Conservation (phyloP, 2,797 vertebrate species). For the Crypturellus tataupa region DNA sequence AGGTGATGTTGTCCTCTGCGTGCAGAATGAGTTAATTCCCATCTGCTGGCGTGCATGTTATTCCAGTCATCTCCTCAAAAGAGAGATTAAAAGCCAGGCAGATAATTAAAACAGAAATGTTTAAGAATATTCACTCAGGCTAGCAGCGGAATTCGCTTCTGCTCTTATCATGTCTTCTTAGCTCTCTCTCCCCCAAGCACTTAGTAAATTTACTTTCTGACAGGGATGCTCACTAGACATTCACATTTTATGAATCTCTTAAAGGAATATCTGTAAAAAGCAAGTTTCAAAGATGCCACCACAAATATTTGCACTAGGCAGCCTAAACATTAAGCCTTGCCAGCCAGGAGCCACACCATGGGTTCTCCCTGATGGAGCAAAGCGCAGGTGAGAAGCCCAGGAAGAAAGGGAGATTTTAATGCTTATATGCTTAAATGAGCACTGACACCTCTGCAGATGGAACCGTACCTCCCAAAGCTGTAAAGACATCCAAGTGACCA, state of each 20-base stretch:
- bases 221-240: neutral
- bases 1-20: neutral
- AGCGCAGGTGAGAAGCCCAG: neutral
- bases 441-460: neutral
- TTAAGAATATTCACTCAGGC: neutral
- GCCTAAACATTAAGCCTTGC: neutral
- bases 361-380: neutral
- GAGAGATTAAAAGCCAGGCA: conserved; percentile 6
- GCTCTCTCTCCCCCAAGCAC: neutral
- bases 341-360: neutral
- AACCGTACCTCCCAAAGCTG: neutral
- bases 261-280: neutral
- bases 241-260: neutral
- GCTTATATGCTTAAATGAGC: neutral
- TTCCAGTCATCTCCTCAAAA: conserved; percentile 9
- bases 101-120: neutral
- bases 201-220: neutral
- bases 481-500: neutral
- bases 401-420: neutral
- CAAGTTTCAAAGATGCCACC: neutral
- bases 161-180: neutral
- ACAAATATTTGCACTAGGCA: neutral
- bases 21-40: conserved; percentile 49
- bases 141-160: conserved; percentile 21
- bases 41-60: conserved; percentile 44